phyloP scores from a whole-genome alignment of 1,140 invertebrate genomes.

The Bradynema listronoti region DNA sequence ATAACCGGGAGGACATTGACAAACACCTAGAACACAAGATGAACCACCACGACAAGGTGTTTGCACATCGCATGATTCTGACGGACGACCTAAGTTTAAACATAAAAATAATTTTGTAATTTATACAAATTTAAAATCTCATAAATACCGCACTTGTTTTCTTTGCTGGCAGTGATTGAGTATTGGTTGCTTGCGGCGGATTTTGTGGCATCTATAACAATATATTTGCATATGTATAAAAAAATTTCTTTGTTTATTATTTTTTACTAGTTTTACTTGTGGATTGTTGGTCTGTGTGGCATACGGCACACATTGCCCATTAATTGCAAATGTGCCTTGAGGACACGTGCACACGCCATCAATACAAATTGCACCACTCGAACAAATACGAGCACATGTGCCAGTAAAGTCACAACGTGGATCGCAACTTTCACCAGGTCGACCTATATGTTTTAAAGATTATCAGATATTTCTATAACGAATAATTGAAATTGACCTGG shows the following conservation, averaged over 20 bases:
- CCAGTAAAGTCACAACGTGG: slow-evolving; percentile 37
- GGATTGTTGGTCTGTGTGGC: slow-evolving; percentile 9
- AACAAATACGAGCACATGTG: slow-evolving; percentile 22
- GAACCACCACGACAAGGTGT: slow-evolving; percentile 33
- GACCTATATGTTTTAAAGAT: slow-evolving; percentile 11
- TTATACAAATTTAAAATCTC: neutral
- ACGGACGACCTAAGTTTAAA: slow-evolving; percentile 41
- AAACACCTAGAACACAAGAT: slow-evolving; percentile 41
- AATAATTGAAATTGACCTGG: slow-evolving; percentile 14
- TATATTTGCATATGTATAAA: slow-evolving; percentile 1
- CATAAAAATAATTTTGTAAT: too few relatives aligned
- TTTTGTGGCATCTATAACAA: slow-evolving; percentile 11
- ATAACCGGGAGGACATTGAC: slow-evolving; percentile 42
- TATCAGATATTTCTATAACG: neutral
- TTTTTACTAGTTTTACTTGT: neutral
- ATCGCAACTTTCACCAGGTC: slow-evolving; percentile 37
- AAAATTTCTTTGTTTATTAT: too few relatives aligned
- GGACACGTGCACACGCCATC: slow-evolving; percentile 46
- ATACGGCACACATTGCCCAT: slow-evolving; percentile 38
- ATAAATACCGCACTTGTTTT: neutral
- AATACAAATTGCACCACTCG: slow-evolving; percentile 31
- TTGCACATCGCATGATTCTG: slow-evolving; percentile 34
- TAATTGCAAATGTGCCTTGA: slow-evolving; percentile 29
- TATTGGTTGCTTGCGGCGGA: slow-evolving; percentile 13
- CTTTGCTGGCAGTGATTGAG: slow-evolving; percentile 1